Conservation (phyloP, 2,797 vertebrate genomes). For the Florisuga fusca region DNA sequence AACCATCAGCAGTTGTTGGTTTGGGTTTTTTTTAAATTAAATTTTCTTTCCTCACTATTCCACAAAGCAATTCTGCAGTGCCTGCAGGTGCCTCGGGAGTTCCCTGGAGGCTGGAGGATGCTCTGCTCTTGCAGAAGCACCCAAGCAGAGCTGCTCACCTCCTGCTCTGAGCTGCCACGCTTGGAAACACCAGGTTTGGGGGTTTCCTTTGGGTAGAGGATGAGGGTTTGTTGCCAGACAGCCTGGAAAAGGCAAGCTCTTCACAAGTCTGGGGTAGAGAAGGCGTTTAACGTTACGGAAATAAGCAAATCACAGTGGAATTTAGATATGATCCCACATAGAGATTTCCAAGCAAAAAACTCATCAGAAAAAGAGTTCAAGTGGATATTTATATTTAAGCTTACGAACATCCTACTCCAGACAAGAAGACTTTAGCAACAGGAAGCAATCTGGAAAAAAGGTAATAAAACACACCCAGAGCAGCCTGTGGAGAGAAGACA, state of each 20-base stretch:
- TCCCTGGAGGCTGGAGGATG: neutral
- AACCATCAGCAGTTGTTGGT: neutral
- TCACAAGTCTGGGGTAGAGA: neutral
- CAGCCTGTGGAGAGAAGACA: neutral
- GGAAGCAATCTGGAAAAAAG: neutral
- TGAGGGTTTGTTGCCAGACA: neutral
- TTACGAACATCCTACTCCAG: neutral
- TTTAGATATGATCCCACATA: neutral
- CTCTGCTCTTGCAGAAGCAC: neutral
- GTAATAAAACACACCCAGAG: neutral
- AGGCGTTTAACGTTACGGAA: fast-evolving
- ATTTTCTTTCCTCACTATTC: neutral
- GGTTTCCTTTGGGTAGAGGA: neutral
- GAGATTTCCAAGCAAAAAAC: neutral
- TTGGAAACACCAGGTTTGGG: neutral
- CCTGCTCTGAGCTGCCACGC: neutral
- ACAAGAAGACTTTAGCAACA: neutral
- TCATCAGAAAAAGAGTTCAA: neutral
- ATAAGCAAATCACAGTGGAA: neutral
- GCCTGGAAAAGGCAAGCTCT: neutral
- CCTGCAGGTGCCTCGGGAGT: neutral
- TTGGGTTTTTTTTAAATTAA: neutral
- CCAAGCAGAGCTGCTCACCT: neutral
- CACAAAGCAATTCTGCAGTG: neutral
- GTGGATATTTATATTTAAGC: neutral